Base-by-base conservation (phyloP, 1,140 invertebrate species). In the Zophobas atratus region DNA sequence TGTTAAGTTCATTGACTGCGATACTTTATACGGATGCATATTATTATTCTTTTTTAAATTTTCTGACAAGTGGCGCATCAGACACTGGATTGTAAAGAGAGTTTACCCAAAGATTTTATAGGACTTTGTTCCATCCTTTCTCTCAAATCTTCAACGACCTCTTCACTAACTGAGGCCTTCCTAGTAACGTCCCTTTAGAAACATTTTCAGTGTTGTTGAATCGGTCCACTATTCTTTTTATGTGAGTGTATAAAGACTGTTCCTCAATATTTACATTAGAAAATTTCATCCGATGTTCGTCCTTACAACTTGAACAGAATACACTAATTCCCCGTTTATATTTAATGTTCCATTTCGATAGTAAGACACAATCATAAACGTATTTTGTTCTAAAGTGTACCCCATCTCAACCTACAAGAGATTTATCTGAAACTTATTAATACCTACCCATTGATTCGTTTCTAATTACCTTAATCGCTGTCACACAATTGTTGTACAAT, bases 231-330 rank as follows among this genome's bases (percentile, higher is more conserved):
- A 51, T 51, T 20, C 49, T 51, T 51, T 20, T 5, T 6, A 51
- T 51, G n/a, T 51, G 49, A 20, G 49, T 51, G 6, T n/a, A n/a
- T 20, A 51, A 51, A 6, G 49, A 51, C 20, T 51, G 49, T 51
- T 51, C 49, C 20, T 51, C 49, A 51, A 4, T 51, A 20, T 51
- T 20, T 6, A 51, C 4, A 2, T 20, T 20, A 51, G 49, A 20
- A 20, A 51, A 51, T 51, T 6, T 51, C n/a, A 20, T 20, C 49
- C 6, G 2, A 20, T 51, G 20, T 20, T 51, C 49, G 20, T 51
- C 20, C 20, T 51, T 51, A 20, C 49, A 51, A 51, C 49, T 51
- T 51, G 49, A 6, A 51, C 49, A 51, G 49, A 51, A 51, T 51
- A 20, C 20, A 51, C n/a, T 20, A 5, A 51, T 20, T 4, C 2